Evolutionary conservation across 2,797 vertebrate genomes (phyloP), one percentile per base, ranked within the genome.

Genomic region (Rhinella marina): DNA sequence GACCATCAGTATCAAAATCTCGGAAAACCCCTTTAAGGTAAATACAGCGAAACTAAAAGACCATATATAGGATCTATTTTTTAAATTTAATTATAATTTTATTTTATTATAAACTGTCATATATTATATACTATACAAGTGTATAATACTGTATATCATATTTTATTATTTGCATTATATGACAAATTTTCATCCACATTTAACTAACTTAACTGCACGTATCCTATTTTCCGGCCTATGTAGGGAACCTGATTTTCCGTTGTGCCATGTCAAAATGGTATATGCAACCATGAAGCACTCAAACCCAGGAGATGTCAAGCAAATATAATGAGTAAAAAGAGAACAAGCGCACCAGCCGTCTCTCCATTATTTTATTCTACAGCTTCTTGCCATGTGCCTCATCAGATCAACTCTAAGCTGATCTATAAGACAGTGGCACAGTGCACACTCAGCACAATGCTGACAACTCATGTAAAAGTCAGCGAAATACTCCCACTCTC

Each of bases 371-470:
- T 83, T 72, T 68, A 50, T 56, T 75, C 25, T 56, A 83, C 61
- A 75, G 72, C 56, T 86, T 72, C 68, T 25, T 57, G 84, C 84
- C 78, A 86, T 77, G 57, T 82, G 88, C 80, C 84, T 89, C 80
- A 89, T 86, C 84, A 86, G 59, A 86, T 86, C 80, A 62, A 57
- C 57, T 84, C 81, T 68, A 52, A 23, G 16, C 79, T 82, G 80
- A 86, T 89, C 61, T 89, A 89, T 50, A 57, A 79, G 88, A 86
- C 84, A 83, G 48, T 59, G 79, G 78, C 79, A 82, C 84, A 59
- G 41, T 72, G 84, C 80, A 62, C 29, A 79, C 73, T 86, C 84
- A 86, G 79, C 88, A 66, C 80, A 70, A 78, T 25, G 11, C 61
- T 79, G 54, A 29, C 27, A 86, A 78, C 62, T 16, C 25, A 86